Percentiles rank a stretch among this genome's conserved stretches.
Evolutionary conservation across 37 sponge, comb jelly and placozoan genomes (phyloP).

Genomic region (Haliclona indistincta): DNA sequence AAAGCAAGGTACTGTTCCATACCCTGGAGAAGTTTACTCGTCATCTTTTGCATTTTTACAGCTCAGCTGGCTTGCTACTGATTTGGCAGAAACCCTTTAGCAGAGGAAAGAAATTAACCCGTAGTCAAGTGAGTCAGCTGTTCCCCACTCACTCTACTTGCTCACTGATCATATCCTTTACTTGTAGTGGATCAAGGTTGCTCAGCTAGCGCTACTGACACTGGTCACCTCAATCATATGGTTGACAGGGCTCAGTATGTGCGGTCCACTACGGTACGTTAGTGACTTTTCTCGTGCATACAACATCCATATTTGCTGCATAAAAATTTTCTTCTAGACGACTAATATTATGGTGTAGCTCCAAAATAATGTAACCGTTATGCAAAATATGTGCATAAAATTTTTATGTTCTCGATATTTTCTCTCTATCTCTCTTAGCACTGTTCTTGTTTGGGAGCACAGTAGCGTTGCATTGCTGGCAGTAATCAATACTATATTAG

Average conservation of each 20-base stretch:
- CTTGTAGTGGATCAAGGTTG: constrained; percentile 64
- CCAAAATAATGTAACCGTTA: not conserved
- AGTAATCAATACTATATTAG: constrained; percentile 44
- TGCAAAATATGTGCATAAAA: not conserved
- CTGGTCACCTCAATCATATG: constrained; percentile 54
- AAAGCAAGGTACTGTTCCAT: constrained; percentile 35
- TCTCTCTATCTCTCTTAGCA: constrained; percentile 36
- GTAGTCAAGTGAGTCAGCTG: constrained; percentile 23
- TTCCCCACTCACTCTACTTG: not conserved
- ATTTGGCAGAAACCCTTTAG: constrained; percentile 74
- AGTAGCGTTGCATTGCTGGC: constrained; percentile 79
- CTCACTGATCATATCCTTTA: not conserved
- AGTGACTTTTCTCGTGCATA: not conserved
- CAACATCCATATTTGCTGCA: constrained; percentile 6
- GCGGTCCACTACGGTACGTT: constrained; percentile 78
- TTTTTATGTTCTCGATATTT: not conserved
- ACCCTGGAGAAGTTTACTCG: not conserved
- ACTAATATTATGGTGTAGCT: too few relatives aligned
- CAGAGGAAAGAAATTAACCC: constrained; percentile 66
- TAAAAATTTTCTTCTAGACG: too few relatives aligned
- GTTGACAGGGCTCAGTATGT: constrained; percentile 73
- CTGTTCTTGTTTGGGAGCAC: constrained; percentile 85
- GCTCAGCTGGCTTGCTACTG: constrained; percentile 29
- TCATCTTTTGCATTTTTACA: not conserved
- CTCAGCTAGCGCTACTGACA: constrained; percentile 57